These are phyloP conservation scores for Norana najaformis DNA, from an alignment of 2,888 invertebrate genomes.

Conservation along the genomic window DNA sequence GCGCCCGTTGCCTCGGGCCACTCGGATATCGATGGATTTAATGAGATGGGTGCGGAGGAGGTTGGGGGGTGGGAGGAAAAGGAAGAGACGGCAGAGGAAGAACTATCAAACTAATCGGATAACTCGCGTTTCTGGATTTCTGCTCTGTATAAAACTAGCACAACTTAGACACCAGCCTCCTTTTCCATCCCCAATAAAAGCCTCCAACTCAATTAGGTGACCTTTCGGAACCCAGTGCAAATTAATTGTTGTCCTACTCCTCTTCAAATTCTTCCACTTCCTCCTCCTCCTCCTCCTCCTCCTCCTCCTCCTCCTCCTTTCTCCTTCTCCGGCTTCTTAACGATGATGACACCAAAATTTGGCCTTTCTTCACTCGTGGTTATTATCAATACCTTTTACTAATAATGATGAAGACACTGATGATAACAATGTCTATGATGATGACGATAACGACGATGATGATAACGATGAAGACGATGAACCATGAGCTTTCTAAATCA, in stretches of 20 bases:
- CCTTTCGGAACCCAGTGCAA: neutral
- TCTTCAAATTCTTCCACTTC: neutral
- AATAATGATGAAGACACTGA: no score
- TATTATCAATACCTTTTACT: no score
- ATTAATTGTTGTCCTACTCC: neutral
- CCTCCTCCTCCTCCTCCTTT: no score
- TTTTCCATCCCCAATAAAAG: neutral
- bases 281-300: neutral
- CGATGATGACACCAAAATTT: no score
- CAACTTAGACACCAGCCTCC: neutral
- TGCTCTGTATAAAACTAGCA: no score
- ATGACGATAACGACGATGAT: no score
- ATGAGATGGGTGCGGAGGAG: neutral
- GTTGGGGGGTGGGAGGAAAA: neutral
- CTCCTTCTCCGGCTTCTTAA: no score
- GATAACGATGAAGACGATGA: neutral
- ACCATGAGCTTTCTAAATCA: neutral
- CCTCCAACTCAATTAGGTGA: neutral
- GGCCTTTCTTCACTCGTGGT: no score
- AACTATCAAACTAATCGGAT: slow-evolving; percentile 5
- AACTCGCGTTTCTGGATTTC: neutral
- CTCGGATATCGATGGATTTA: neutral
- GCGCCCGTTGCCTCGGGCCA: neutral
- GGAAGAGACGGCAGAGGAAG: neutral
- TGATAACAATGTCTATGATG: no score